Evolutionary conservation across 2,888 invertebrate species (phyloP).

Genomic region (Leptopterna dolabrata): DNA sequence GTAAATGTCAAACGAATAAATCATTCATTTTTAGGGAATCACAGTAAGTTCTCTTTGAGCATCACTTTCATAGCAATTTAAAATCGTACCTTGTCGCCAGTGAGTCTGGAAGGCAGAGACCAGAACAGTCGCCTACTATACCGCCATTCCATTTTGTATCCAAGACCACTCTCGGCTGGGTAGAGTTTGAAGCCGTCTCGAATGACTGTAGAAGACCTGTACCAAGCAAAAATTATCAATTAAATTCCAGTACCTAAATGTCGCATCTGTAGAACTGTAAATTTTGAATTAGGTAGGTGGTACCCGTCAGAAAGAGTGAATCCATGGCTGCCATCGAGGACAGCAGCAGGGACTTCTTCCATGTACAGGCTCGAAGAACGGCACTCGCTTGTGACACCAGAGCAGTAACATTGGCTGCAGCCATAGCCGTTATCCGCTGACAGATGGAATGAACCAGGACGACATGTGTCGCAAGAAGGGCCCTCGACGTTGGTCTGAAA

Average conservation of each 20-base stretch:
- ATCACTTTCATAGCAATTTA: too few species aligned
- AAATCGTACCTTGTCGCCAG: slow-evolving; percentile 69
- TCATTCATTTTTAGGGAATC: too few species aligned
- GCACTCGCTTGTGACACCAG: slow-evolving; percentile 82
- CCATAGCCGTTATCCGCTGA: slow-evolving; percentile 78
- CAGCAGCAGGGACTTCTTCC: slow-evolving; percentile 75
- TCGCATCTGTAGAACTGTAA: neutral
- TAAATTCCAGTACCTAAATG: neutral
- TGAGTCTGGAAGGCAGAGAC: slow-evolving; percentile 78
- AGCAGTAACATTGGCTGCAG: slow-evolving; percentile 90
- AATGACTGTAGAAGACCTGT: slow-evolving; percentile 67
- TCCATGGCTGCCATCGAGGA: slow-evolving; percentile 71
- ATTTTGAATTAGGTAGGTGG: slow-evolving; percentile 54
- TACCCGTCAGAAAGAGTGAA: slow-evolving; percentile 76
- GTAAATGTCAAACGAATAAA: too few species aligned
- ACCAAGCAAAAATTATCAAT: neutral
- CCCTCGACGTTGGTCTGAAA: slow-evolving; percentile 81
- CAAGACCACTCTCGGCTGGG: slow-evolving; percentile 73
- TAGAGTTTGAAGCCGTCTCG: slow-evolving; percentile 70
- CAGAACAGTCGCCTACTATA: slow-evolving; percentile 74
- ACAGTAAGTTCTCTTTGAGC: too few species aligned
- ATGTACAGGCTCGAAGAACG: slow-evolving; percentile 75
- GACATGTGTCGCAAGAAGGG: slow-evolving; percentile 80
- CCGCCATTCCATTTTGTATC: slow-evolving; percentile 70
- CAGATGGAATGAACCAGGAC: slow-evolving; percentile 82